Evolutionary conservation across 2,888 invertebrate species (phyloP), one percentile per base, ranked within the genome.

Genomic region (Hypolimnas misippus): DNA sequence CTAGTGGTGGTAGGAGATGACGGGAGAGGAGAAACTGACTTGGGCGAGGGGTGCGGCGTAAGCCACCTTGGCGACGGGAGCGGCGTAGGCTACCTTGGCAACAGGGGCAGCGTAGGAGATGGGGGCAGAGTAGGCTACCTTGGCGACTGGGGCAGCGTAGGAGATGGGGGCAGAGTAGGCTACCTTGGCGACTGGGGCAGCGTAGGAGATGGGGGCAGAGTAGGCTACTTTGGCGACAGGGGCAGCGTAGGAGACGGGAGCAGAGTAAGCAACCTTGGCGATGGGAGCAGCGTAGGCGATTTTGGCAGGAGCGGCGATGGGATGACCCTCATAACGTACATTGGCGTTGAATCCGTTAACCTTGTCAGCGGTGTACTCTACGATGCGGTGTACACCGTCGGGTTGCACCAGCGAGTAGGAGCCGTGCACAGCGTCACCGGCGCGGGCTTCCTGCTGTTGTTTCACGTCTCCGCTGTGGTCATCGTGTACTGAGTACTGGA

Each of bases 391-490:
- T 44, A 86, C 82, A 0, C 92, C 92, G 55, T 92, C 91, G 66
- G 90, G 89, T 63, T 92, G 90, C 29, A 92, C 78, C 7, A 92
- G 83, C 6, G 92, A 89, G 82, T 92, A 92, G 25, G 84, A 88
- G 63, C 92, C 91, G 51, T 88, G 89, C 49, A 92, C 88, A 62
- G 73, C 77, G 72, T 92, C 87, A 1, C 91, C 91, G 66, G 76
- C 73, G 68, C 91, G 90, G 53, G 80, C 73, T 68, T 91, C 92
- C 70, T 89, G 83, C 77, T 91, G 91, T 68, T 89, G 80, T 76
- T 92, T 92, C 68, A 89, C 75, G 74, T 92, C 92, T 1, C 92
- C 91, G 73, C 74, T 86, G 74, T 87, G 86, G 1, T 76, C 73
- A 69, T 92, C 92, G 63, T 89, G 87, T 55, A 92, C 89, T 64